These are phyloP conservation scores for Sebastolobus altivelis DNA, from an alignment of 2,797 vertebrate species.

Conservation along the genomic window DNA sequence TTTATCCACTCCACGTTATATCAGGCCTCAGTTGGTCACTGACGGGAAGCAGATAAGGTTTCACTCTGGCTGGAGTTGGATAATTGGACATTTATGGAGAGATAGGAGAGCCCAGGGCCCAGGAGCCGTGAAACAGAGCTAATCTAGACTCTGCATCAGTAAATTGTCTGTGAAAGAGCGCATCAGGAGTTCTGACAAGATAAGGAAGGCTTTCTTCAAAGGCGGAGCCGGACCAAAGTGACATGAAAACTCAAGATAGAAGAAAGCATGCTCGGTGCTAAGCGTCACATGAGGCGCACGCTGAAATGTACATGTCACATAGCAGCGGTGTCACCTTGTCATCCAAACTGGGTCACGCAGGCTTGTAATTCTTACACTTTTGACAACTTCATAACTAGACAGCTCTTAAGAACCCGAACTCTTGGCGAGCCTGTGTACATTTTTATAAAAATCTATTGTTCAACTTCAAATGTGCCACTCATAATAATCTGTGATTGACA, in stretches of 20 bases:
- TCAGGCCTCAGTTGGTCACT: constrained; percentile 73
- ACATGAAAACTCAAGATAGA: constrained; percentile 56
- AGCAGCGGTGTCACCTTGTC: constrained; percentile 54
- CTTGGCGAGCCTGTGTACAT: constrained; percentile 11
- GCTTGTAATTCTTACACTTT: constrained; percentile 46
- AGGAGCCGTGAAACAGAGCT: constrained; percentile 83
- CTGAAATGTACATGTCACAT: constrained; percentile 40
- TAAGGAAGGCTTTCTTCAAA: constrained; percentile 79
- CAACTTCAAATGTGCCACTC: constrained; percentile 24
- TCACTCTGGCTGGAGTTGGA: constrained; percentile 78
- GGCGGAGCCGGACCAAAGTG: constrained; percentile 58
- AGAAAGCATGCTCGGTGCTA: constrained; percentile 28
- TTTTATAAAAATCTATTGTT: constrained; percentile 48
- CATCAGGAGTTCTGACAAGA: constrained; percentile 83
- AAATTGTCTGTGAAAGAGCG: constrained; percentile 83
- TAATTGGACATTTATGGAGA: constrained; percentile 85
- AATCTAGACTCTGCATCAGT: constrained; percentile 80
- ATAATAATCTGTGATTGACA: constrained; percentile 35
- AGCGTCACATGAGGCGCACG: constrained; percentile 37
- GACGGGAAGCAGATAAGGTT: constrained; percentile 82
- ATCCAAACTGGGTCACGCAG: constrained; percentile 61
- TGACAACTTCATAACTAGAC: constrained; percentile 51
- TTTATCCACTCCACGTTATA: constrained; percentile 65
- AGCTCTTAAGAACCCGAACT: constrained; percentile 28
- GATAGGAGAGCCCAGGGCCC: constrained; percentile 78